Evolutionary conservation across 2,888 invertebrate species (phyloP), one percentile per base, ranked within the genome.

Genomic region (Dryomyza anilis): DNA sequence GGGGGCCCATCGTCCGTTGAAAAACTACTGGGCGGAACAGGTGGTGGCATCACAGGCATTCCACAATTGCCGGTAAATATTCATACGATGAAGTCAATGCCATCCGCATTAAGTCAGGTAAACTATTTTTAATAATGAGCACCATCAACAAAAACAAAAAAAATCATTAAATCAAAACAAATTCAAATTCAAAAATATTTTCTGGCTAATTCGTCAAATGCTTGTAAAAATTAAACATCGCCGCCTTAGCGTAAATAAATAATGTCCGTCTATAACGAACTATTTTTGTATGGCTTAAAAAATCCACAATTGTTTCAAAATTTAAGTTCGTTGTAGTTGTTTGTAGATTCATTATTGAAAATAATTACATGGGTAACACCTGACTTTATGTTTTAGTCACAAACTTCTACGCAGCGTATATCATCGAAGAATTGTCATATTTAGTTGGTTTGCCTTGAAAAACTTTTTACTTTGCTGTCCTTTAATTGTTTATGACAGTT

Each of bases 21-120:
- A 71, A 81, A 85, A 83, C 78, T 85, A 79, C 71, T 85, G 79
- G 79, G 84, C 81, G 80, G 85, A 83, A 76, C 84, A 75, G 76
- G 78, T 83, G 76, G 78, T 83, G 81, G 80, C 72, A 77, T 81
- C 65, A 76, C 79, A 74, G 78, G 81, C 75, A 81, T 81, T 74
- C 83, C 83, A 73, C 78, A 78, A 71, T 78, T 81, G 74, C 82
- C 83, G 79, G 81, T 82, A 78, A 82, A 82, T 80, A 81, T 83
- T 76, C 82, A 83, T 78, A 81, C 81, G 78, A 81, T 83, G 79
- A 83, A 81, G 79, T 79, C 83, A 74, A 80, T 83, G 79, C 83
- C 79, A 72, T 72, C 83, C 76, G 80, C 83, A 76, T 76, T 83
- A 79, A 83, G 81, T 81, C 83, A 83, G 83, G 83, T 83, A 81